A percentile compares a stretch with the other conserved stretches of the same genome.
These are phyloP conservation scores for Crotalus horridus DNA, from an alignment of 2,113 vertebrate genomes.

Conservation along the genomic window DNA sequence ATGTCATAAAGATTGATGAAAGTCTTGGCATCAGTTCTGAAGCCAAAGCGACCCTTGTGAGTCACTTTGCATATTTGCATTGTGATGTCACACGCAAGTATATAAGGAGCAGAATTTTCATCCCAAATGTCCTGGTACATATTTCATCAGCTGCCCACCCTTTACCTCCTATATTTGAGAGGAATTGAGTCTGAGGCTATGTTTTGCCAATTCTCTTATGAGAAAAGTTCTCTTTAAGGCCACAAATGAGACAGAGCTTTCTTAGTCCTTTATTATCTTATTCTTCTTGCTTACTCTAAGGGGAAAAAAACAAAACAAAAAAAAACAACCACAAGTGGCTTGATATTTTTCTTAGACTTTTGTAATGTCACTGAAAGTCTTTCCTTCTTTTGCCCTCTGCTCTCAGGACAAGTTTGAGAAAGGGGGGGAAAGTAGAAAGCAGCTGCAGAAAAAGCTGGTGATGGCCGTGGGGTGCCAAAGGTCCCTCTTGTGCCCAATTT, in stretches of 20 bases:
- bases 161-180: neutral
- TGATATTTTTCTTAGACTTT: neutral
- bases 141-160: neutral
- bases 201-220: neutral
- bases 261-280: neutral
- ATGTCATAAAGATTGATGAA: neutral
- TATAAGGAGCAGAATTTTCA: neutral
- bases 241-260: neutral
- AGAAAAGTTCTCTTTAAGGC: neutral
- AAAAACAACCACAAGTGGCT: neutral
- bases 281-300: neutral
- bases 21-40: neutral
- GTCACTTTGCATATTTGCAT: neutral
- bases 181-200: neutral
- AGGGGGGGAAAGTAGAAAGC: neutral
- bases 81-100: neutral
- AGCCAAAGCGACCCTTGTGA: neutral
- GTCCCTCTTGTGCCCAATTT: neutral
- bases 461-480: neutral
- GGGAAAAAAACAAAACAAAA: no score
- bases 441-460: neutral
- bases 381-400: neutral
- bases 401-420: neutral
- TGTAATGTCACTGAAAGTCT: neutral
- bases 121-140: neutral